These are phyloP conservation scores for Ecliptopera silaceata DNA, from an alignment of 2,888 invertebrate genomes.

Conservation along the genomic window DNA sequence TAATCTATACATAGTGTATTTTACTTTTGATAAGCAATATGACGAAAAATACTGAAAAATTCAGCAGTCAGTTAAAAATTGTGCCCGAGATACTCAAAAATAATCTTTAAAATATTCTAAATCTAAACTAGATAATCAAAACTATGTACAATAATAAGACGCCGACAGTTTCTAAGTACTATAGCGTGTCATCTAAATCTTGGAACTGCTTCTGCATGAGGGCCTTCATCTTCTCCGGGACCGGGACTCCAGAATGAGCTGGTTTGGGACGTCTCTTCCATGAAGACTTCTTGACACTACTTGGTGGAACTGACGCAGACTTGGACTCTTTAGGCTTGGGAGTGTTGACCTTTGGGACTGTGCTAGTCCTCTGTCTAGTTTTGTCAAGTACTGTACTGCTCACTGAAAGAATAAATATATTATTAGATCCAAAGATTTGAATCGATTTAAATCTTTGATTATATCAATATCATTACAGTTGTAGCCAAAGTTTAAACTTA, in stretches of 20 bases:
- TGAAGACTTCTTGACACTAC: constrained; percentile 53
- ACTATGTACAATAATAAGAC: constrained; percentile 8
- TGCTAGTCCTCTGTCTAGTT: constrained; percentile 50
- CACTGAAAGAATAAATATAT: constrained; percentile 43
- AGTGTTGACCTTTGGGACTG: constrained; percentile 55
- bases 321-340: constrained; percentile 64
- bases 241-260: constrained; percentile 74
- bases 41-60: neutral
- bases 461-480: too few relatives aligned
- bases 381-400: constrained; percentile 36
- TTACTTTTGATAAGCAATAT: too few relatives aligned
- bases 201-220: constrained; percentile 53
- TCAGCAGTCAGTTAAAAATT: neutral
- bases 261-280: constrained; percentile 66
- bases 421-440: too few relatives aligned
- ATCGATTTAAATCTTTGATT: too few relatives aligned
- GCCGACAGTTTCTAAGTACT: constrained; percentile 5
- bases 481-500: too few relatives aligned
- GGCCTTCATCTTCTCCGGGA: constrained; percentile 70
- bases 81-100: too few relatives aligned
- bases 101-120: too few relatives aligned
- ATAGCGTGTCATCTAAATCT: constrained; percentile 49
- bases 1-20: too few relatives aligned
- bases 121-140: constrained; percentile 5
- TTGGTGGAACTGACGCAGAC: constrained; percentile 45